These are phyloP conservation scores for Cyanocitta stelleri DNA, from an alignment of 2,113 vertebrate species.

Conservation along the genomic window DNA sequence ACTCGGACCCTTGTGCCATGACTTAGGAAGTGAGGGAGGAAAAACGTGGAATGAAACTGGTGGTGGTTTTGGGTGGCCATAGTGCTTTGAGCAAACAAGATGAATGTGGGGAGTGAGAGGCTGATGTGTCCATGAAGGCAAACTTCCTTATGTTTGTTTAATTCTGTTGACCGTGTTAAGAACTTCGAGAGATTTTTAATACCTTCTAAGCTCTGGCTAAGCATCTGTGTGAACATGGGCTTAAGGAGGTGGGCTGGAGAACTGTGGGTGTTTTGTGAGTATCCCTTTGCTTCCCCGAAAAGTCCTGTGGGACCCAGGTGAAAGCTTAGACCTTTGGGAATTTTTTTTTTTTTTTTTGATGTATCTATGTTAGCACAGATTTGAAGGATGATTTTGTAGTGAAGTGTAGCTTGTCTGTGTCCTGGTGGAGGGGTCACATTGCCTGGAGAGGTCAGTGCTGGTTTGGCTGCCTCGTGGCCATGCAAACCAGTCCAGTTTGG, in stretches of 20 bases:
- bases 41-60: not conserved
- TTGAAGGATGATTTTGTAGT: not conserved
- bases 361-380: not conserved
- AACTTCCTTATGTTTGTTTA: not conserved
- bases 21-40: not conserved
- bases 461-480: not conserved
- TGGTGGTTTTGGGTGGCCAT: not conserved
- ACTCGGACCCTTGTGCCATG: not conserved
- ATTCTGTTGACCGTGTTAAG: not conserved
- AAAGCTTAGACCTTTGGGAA: not conserved
- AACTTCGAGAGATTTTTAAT: not conserved
- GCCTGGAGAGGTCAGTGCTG: not conserved
- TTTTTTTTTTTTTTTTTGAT: rapidly evolving
- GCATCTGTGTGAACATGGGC: not conserved
- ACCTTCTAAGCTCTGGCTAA: not conserved
- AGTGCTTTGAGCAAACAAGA: not conserved
- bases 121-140: not conserved
- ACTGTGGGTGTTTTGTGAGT: not conserved
- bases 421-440: not conserved
- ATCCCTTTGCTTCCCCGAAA: not conserved
- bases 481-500: not conserved
- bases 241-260: not conserved
- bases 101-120: not conserved
- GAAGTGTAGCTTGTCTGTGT: not conserved
- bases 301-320: not conserved